Percentiles rank a stretch among this genome's conserved stretches.
These are phyloP conservation scores for Rhinatrema bivittatum DNA, from an alignment of 2,797 vertebrate genomes.

Conservation along the genomic window DNA sequence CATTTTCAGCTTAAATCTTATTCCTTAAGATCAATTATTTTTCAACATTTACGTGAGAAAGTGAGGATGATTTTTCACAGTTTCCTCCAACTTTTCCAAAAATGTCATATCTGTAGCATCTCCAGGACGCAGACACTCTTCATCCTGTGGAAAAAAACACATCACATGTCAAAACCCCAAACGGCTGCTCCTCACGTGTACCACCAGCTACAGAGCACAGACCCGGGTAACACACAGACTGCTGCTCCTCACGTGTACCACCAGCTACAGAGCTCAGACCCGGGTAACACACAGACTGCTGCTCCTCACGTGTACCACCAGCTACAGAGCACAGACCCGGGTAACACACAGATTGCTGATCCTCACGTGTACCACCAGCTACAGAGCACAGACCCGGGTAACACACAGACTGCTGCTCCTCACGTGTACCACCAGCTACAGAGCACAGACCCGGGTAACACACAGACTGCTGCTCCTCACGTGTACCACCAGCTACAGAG, in stretches of 20 bases:
- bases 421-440: too few relatives aligned
- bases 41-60: constrained; percentile 84
- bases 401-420: neutral
- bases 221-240: neutral
- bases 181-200: neutral
- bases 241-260: neutral
- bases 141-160: constrained; percentile 63
- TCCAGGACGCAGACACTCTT: constrained; percentile 92
- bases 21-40: too few relatives aligned
- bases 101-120: constrained; percentile 92
- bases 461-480: neutral
- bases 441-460: neutral
- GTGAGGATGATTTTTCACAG: constrained; percentile 84
- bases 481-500: too few relatives aligned
- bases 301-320: neutral
- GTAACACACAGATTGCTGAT: too few relatives aligned
- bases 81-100: constrained; percentile 90
- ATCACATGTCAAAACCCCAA: neutral
- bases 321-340: neutral
- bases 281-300: too few relatives aligned
- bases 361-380: neutral
- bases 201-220: neutral
- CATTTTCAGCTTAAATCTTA: too few relatives aligned
- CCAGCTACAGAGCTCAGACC: neutral
- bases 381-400: neutral